A percentile compares a stretch with the other conserved stretches of the same genome.
phyloP scores from a whole-genome alignment of 2,888 invertebrate genomes.

The Exephanes ischioxanthus region DNA sequence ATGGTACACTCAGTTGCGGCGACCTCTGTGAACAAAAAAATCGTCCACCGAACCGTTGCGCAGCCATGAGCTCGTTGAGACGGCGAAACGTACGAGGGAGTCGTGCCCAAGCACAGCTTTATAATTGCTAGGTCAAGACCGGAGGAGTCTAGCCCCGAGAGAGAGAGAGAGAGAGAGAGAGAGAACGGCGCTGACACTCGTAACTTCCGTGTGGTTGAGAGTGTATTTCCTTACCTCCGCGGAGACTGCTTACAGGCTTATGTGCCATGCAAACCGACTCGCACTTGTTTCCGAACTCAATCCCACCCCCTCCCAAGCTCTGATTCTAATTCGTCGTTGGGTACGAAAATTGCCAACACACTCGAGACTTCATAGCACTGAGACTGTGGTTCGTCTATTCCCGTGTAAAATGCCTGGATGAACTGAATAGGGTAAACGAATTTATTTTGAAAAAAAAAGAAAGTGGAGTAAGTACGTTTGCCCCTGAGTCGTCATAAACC shows the following conservation, averaged over 20 bases:
- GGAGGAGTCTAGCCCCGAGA: constrained; percentile 46
- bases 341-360: background rate
- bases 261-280: constrained; percentile 27
- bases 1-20: background rate
- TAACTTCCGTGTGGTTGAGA: constrained; percentile 42
- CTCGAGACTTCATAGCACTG: background rate
- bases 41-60: background rate
- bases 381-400: background rate
- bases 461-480: too few species aligned
- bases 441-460: background rate
- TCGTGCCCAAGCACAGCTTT: constrained; percentile 42
- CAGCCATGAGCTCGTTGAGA: constrained; percentile 28
- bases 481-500: too few species aligned
- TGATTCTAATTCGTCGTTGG: constrained; percentile 5
- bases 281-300: constrained; percentile 26
- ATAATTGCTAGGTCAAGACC: constrained; percentile 63
- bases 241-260: constrained; percentile 35
- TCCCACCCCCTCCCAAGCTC: background rate
- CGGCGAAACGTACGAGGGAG: constrained; percentile 48
- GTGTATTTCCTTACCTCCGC: constrained; percentile 11
- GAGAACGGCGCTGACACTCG: constrained; percentile 36
- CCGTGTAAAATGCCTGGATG: background rate
- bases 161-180: constrained; percentile 7
- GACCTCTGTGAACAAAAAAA: background rate
- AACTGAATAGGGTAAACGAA: background rate